Conservation (phyloP, 2,888 invertebrate genomes). For the Autographa pulchrina region DNA sequence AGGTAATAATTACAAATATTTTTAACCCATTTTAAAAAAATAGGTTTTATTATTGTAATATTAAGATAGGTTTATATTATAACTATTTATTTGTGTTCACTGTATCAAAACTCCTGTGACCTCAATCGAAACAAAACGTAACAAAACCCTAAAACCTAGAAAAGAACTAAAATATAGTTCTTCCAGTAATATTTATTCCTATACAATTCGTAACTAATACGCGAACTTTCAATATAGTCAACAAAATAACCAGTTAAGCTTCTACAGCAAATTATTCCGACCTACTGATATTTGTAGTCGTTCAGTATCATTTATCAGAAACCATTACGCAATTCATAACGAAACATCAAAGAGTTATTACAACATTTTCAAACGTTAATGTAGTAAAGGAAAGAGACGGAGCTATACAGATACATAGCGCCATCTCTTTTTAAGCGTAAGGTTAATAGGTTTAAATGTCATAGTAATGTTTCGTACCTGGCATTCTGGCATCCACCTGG, state of each 20-base stretch:
- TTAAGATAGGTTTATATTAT: too few relatives aligned
- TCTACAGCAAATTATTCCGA: neutral
- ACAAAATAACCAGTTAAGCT: neutral
- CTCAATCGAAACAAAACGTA: too few relatives aligned
- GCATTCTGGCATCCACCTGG: constrained; percentile 22
- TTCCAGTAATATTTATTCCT: neutral
- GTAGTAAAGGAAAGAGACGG: neutral
- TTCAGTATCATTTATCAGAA: constrained; percentile 31
- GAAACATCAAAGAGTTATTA: constrained; percentile 35
- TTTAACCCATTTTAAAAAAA: too few relatives aligned
- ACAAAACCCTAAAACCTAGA: too few relatives aligned
- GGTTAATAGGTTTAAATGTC: neutral
- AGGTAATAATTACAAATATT: too few relatives aligned
- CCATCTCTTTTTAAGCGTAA: neutral
- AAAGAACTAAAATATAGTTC: neutral
- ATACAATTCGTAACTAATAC: neutral
- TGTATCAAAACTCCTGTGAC: too few relatives aligned
- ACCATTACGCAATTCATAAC: constrained; percentile 42
- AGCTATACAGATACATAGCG: neutral
- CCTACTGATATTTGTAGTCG: constrained; percentile 11
- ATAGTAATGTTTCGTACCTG: constrained; percentile 2
- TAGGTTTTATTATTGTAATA: too few relatives aligned
- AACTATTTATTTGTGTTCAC: too few relatives aligned
- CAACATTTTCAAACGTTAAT: neutral
- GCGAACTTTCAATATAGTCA: neutral